Evolutionary conservation across 2,888 invertebrate genomes (phyloP), one percentile per base, ranked within the genome.

Genomic region (Siphlonurus alternatus): DNA sequence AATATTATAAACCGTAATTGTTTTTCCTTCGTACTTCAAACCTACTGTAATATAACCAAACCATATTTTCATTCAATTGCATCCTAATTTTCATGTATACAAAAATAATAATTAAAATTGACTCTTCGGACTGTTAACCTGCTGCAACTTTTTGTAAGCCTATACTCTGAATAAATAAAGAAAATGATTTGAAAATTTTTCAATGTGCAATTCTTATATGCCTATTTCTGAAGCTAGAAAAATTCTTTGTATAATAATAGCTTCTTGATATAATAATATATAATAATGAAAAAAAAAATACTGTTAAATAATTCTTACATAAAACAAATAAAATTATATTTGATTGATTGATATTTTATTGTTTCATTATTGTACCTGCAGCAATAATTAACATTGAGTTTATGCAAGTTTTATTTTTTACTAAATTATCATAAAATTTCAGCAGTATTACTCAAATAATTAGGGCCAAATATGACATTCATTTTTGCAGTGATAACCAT

Each of bases 221-320:
- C 38, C 38, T 38, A n/a, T n/a, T n/a, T n/a, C n/a, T n/a, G n/a
- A n/a, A 38, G 38, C 38, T 38, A 15, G 38, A 38, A 38, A 38
- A 38, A 10, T 38, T 38, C 38, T 38, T 38, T 38, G 15, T 38
- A 38, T 38, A 10, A 38, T 38, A 38, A 38, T 38, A 38, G 38
- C 38, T 38, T 38, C 15, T 15, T 38, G 38, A 38, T 38, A 38
- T 38, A 38, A 38, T 38, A 38, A 10, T 38, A 38, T 10, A 38
- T 10, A 38, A 38, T 38, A 38, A 38, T 38, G 38, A 38, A 5
- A 38, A 38, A 38, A 38, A 38, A 38, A n/a, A 38, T 10, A 38
- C 38, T 56, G 56, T 56, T 56, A n/a, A 56, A 56, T 56, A 56
- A n/a, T 56, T 56, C 56, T 20, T 56, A 38, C 38, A 38, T 38